Evolutionary conservation across 2,888 invertebrate species (phyloP).

Genomic region (Neocrepidodera transversa): DNA sequence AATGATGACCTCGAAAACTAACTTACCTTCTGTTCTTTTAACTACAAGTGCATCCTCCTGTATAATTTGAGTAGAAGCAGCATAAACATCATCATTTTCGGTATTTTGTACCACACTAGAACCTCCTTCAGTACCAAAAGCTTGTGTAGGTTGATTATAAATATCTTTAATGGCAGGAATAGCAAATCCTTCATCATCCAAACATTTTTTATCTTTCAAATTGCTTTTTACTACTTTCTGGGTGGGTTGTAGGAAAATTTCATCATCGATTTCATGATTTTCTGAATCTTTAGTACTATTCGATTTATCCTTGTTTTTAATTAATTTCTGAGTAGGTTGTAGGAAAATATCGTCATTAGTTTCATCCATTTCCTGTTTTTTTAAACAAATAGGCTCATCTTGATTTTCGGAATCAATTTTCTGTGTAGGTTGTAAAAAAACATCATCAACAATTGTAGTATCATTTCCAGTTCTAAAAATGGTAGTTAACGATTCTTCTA

Average conservation of each 20-base stretch:
- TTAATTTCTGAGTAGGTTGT: constrained; percentile 24
- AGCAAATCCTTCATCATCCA: background rate
- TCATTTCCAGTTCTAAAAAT: constrained; percentile 23
- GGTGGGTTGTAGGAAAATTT: constrained; percentile 1
- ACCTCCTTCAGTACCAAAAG: background rate
- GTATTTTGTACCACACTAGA: background rate
- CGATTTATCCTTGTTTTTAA: too few relatives aligned
- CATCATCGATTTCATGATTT: too few relatives aligned
- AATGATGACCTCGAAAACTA: too few relatives aligned
- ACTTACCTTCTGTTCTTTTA: constrained; percentile 1
- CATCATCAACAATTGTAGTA: constrained; percentile 5
- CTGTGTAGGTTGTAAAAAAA: constrained; percentile 28
- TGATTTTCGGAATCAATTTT: background rate
- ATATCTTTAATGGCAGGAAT: background rate
- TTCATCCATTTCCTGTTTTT: constrained; percentile 2
- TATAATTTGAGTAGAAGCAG: constrained; percentile 26
- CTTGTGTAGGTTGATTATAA: constrained; percentile 13
- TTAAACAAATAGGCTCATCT: background rate
- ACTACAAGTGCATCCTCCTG: background rate
- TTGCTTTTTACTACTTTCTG: too few relatives aligned
- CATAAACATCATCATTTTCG: constrained; percentile 33
- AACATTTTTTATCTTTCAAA: too few relatives aligned
- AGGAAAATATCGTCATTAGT: constrained; percentile 27
- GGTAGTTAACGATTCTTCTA: constrained; percentile 31
- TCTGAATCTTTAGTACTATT: too few relatives aligned